Percentiles rank a stretch among this genome's conserved stretches.
Conservation (phyloP, 2,797 vertebrate species). For the Darevskia nairensis region DNA sequence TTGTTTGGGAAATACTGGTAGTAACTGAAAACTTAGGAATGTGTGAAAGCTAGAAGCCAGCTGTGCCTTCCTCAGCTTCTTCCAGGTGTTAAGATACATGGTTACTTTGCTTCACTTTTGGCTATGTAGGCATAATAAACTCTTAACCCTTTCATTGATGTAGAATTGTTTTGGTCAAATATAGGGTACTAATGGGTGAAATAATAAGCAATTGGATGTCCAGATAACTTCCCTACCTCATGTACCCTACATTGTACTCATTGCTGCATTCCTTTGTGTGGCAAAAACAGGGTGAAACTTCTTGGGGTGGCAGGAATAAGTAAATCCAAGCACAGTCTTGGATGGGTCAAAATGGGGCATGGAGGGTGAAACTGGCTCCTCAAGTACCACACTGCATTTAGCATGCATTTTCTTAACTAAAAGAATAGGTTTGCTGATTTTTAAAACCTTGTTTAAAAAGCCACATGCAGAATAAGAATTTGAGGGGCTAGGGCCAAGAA, state of each 20-base stretch:
- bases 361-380: background rate
- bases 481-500: background rate
- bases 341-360: background rate
- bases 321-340: no score
- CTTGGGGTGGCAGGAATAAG: no score
- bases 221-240: background rate
- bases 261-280: background rate
- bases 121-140: slow-evolving; percentile 67
- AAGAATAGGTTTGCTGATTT: background rate
- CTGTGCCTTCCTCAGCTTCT: slow-evolving; percentile 79
- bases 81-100: slow-evolving; percentile 83
- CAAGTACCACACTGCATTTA: background rate
- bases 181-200: background rate
- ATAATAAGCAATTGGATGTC: background rate
- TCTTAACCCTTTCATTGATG: slow-evolving; percentile 58
- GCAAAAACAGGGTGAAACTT: no score
- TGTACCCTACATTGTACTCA: background rate
- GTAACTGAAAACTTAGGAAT: slow-evolving; percentile 90
- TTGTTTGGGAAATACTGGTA: slow-evolving; percentile 84
- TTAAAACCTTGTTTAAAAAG: background rate
- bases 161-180: background rate
- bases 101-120: slow-evolving; percentile 76
- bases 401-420: background rate
- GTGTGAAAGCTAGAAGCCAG: slow-evolving; percentile 86
- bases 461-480: background rate